Evolutionary conservation across 2,888 invertebrate species (phyloP).

Genomic region (Cistogaster globosa): DNA sequence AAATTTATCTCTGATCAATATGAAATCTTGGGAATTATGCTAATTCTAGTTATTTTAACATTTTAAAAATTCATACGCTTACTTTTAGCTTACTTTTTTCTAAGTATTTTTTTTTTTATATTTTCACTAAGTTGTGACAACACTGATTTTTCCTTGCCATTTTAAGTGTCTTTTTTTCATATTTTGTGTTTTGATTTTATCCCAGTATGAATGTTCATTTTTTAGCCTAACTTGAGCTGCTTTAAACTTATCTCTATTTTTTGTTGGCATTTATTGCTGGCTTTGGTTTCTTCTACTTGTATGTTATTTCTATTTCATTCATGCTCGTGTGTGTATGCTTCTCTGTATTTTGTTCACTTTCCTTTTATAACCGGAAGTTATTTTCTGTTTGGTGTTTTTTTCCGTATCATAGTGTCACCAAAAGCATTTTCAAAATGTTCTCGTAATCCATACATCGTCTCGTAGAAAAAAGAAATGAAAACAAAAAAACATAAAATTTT

Average conservation of each 20-base stretch:
- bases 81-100: too few species aligned
- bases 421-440: conserved; percentile 62
- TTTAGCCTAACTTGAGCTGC: conserved; percentile 13
- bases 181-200: conserved; percentile 2
- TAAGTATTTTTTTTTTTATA: too few species aligned
- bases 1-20: too few species aligned
- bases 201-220: conserved; percentile 34
- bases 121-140: too few species aligned
- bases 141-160: too few species aligned
- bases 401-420: conserved; percentile 52
- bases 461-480: neutral
- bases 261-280: neutral
- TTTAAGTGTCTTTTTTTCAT: neutral
- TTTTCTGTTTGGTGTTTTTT: conserved; percentile 52
- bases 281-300: conserved; percentile 4
- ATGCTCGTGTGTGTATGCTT: neutral
- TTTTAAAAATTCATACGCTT: too few species aligned
- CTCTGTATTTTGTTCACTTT: conserved; percentile 22
- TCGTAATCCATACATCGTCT: conserved; percentile 29
- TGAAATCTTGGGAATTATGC: too few species aligned
- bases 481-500: neutral
- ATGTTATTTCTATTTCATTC: conserved; percentile 6
- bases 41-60: too few species aligned
- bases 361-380: conserved; percentile 61
- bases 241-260: conserved; percentile 7